A percentile compares a stretch with the other conserved stretches of the same genome.
Conservation (phyloP, 2,113 vertebrate genomes). For the Canis aureus region DNA sequence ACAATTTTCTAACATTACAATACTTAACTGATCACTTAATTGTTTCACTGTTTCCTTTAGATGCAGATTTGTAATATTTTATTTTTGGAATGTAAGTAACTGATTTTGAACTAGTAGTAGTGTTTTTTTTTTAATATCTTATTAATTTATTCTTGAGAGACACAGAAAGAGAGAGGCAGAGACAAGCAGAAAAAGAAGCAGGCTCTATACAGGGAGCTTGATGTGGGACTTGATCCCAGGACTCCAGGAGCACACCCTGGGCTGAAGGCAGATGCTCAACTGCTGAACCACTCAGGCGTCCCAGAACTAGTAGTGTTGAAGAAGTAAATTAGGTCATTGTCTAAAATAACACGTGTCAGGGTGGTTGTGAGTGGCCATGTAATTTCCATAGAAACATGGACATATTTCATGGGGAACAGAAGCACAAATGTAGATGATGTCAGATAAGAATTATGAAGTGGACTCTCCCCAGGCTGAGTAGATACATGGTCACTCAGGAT, state of each 20-base stretch:
- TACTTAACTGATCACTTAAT: not conserved
- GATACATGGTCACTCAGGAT: not conserved
- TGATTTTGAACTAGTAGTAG: not conserved
- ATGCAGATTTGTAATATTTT: not conserved
- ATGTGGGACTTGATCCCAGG: too few relatives aligned
- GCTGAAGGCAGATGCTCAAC: too few relatives aligned
- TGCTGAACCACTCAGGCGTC: too few relatives aligned
- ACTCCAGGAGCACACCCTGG: too few relatives aligned
- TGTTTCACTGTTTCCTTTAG: not conserved
- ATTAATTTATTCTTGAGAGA: too few relatives aligned
- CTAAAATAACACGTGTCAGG: not conserved
- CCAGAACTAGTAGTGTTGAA: not conserved
- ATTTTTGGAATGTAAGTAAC: not conserved
- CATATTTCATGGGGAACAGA: not conserved
- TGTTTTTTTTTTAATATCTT: too few relatives aligned
- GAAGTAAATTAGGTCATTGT: not conserved
- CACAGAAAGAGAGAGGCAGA: too few relatives aligned
- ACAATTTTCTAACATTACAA: not conserved
- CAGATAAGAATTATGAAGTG: not conserved
- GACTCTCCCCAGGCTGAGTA: not conserved
- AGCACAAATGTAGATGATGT: not conserved
- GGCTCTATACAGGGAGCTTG: too few relatives aligned
- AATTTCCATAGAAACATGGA: not conserved
- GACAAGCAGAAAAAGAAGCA: too few relatives aligned
- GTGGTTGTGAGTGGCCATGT: not conserved